These are phyloP conservation scores for Oryzias melastigma DNA, from an alignment of 2,113 vertebrate species.

Conservation along the genomic window DNA sequence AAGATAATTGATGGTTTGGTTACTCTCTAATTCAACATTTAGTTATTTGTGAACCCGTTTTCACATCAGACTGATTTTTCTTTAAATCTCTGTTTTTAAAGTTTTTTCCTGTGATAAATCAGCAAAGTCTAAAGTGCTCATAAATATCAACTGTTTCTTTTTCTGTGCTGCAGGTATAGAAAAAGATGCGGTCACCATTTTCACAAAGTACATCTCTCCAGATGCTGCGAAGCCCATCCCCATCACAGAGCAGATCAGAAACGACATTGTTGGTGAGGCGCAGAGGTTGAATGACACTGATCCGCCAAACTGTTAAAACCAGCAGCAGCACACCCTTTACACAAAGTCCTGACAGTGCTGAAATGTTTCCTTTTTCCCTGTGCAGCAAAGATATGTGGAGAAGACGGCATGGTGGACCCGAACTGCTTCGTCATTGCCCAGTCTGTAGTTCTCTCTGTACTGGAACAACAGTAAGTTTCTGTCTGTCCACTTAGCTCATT, in stretches of 20 bases:
- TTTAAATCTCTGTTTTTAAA: background rate
- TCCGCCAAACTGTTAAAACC: too few relatives aligned
- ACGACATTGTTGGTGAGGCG: slow-evolving; percentile 93
- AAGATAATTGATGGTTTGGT: too few relatives aligned
- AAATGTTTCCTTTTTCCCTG: slow-evolving; percentile 30
- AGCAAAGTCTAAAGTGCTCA: background rate
- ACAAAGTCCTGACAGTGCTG: background rate
- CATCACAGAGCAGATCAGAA: slow-evolving; percentile 93
- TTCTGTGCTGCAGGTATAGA: slow-evolving; percentile 86
- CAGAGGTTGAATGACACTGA: background rate
- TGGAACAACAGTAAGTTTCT: slow-evolving; percentile 93
- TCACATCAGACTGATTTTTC: too few relatives aligned
- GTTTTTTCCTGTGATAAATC: background rate
- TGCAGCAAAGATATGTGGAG: slow-evolving; percentile 96
- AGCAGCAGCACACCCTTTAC: too few relatives aligned
- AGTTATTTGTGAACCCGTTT: too few relatives aligned
- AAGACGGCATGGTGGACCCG: slow-evolving; percentile 97
- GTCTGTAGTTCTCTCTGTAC: slow-evolving; percentile 85
- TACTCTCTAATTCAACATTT: too few relatives aligned
- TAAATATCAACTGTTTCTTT: background rate
- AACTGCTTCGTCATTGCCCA: slow-evolving; percentile 96
- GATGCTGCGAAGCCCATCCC: slow-evolving; percentile 95
- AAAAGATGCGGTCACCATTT: slow-evolving; percentile 94
- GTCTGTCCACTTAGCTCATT: background rate
- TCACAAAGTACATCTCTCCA: slow-evolving; percentile 98